Conservation (phyloP, 2,888 invertebrate species). For the Oligia fasciuncula region DNA sequence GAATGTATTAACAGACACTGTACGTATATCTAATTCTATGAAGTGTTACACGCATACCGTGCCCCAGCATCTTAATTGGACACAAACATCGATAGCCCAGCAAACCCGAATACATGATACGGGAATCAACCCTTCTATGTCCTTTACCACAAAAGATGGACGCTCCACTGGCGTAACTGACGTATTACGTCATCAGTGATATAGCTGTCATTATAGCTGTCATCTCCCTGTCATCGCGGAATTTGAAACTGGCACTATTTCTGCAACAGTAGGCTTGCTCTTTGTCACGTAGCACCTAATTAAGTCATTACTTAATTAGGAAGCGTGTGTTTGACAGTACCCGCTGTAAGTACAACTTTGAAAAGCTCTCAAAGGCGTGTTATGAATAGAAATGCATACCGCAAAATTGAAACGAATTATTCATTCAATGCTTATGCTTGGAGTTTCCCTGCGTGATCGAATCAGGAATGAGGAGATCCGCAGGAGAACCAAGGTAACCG, state of each 20-base stretch:
- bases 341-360: background rate
- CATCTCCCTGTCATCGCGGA: background rate
- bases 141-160: background rate
- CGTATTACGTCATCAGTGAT: slow-evolving; percentile 2
- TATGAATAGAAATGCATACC: background rate
- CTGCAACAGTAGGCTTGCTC: background rate
- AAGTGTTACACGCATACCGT: slow-evolving; percentile 8
- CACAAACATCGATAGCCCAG: slow-evolving; percentile 19
- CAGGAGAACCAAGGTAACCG: no score
- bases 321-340: background rate
- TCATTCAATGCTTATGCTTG: no score
- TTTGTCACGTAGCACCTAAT: background rate
- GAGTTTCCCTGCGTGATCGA: no score
- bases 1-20: background rate
- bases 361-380: background rate
- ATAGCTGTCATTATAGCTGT: background rate
- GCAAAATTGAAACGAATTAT: slow-evolving; percentile 13
- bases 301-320: slow-evolving; percentile 21
- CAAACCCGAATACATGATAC: background rate
- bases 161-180: background rate
- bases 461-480: no score
- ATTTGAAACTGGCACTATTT: background rate
- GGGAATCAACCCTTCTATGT: background rate
- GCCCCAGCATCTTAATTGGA: slow-evolving; percentile 31
- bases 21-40: background rate